phyloP scores from a whole-genome alignment of 2,797 vertebrate genomes.

The Rhincodon typus region DNA sequence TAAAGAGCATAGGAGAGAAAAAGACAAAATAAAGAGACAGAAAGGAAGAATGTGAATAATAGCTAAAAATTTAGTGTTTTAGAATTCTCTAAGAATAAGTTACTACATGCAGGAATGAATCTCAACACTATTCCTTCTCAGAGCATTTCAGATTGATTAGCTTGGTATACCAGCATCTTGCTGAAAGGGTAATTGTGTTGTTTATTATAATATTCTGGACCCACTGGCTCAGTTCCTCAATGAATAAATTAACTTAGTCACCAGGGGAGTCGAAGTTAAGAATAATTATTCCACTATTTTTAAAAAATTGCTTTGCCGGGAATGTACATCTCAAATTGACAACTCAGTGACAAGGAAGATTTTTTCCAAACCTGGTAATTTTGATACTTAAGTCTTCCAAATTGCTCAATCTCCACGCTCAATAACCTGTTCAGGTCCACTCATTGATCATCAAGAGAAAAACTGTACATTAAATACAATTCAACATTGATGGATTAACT shows the following conservation, averaged over 20 bases:
- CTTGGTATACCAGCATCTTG: neutral
- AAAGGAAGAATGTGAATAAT: neutral
- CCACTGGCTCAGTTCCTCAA: neutral
- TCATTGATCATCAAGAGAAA: neutral
- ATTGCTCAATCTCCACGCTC: neutral
- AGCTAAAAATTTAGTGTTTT: neutral
- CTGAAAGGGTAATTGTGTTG: neutral
- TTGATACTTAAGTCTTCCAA: neutral
- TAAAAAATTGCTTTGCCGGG: neutral
- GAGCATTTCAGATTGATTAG: neutral
- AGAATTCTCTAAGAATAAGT: neutral
- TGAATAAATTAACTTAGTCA: neutral
- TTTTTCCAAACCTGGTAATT: neutral
- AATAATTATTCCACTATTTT: neutral
- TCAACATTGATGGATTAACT: neutral
- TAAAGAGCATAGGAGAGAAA: too few relatives aligned
- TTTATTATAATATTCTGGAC: neutral
- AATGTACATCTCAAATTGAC: neutral
- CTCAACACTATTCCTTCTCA: neutral
- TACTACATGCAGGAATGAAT: neutral
- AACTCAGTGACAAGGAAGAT: neutral
- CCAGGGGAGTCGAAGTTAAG: neutral
- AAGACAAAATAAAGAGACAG: neutral
- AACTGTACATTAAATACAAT: neutral
- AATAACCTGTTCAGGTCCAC: neutral